phyloP scores from a whole-genome alignment of 1,140 invertebrate genomes.

The Ceratoteleas bidentatus region DNA sequence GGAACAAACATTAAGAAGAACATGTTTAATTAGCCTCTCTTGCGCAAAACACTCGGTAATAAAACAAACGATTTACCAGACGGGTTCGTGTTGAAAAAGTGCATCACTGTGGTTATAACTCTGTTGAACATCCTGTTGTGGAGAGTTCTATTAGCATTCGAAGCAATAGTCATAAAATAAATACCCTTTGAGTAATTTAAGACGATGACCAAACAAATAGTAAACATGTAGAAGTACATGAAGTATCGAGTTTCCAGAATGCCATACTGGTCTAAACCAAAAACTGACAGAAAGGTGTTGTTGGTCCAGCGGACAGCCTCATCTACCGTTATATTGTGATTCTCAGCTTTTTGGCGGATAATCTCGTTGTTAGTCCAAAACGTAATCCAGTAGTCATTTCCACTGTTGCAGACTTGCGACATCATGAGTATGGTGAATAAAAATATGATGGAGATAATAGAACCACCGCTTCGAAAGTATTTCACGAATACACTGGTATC shows the following conservation, averaged over 20 bases:
- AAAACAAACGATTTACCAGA: slow-evolving; percentile 81
- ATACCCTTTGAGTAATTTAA: slow-evolving; percentile 84
- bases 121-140: slow-evolving; percentile 93
- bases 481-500: slow-evolving; percentile 41
- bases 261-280: slow-evolving; percentile 69
- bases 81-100: slow-evolving; percentile 92
- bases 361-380: slow-evolving; percentile 85
- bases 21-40: too few relatives aligned
- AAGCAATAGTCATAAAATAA: slow-evolving; percentile 90
- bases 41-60: neutral
- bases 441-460: slow-evolving; percentile 82
- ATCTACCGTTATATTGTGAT: slow-evolving; percentile 19
- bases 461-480: slow-evolving; percentile 88
- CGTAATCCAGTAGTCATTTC: slow-evolving; percentile 90
- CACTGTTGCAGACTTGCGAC: slow-evolving; percentile 85
- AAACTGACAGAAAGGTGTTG: slow-evolving; percentile 39
- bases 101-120: slow-evolving; percentile 88
- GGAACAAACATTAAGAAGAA: neutral
- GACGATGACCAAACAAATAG: slow-evolving; percentile 75
- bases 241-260: slow-evolving; percentile 58
- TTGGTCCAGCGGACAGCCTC: slow-evolving; percentile 33
- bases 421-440: slow-evolving; percentile 84
- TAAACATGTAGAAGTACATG: slow-evolving; percentile 78
- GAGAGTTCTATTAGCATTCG: slow-evolving; percentile 88
- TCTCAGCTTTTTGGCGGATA: slow-evolving; percentile 66